Evolutionary conservation across 2,888 invertebrate genomes (phyloP).

Genomic region (Pelosia muscerda): DNA sequence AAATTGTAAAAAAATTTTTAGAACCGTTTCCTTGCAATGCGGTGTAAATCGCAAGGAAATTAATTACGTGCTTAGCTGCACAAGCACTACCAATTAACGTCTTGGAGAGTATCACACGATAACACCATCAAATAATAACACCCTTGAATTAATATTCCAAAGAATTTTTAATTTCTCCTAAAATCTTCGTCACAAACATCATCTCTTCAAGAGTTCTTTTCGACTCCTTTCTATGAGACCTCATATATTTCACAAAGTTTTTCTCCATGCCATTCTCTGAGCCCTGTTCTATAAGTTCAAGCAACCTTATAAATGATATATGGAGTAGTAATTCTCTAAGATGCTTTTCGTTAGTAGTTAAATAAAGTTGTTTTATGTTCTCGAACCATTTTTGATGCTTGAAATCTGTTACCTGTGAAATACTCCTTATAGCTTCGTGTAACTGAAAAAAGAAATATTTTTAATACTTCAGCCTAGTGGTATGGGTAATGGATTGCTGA

Average conservation of each 20-base stretch:
- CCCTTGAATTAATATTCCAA: neutral
- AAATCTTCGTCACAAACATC: conserved; percentile 57
- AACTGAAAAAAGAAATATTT: conserved; percentile 61
- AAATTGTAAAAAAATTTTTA: too few relatives aligned
- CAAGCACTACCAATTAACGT: too few relatives aligned
- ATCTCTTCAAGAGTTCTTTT: conserved; percentile 58
- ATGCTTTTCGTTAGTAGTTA: conserved; percentile 52
- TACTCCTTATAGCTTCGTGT: conserved; percentile 67
- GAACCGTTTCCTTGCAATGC: too few relatives aligned
- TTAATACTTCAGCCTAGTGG: too few relatives aligned
- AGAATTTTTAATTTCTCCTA: conserved; percentile 54
- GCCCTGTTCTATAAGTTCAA: conserved; percentile 64
- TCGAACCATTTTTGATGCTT: conserved; percentile 66
- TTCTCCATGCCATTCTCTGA: conserved; percentile 55
- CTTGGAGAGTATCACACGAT: too few relatives aligned
- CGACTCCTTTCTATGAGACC: conserved; percentile 52
- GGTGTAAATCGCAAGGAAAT: too few relatives aligned
- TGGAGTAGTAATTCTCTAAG: conserved; percentile 65
- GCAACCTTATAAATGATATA: conserved; percentile 57
- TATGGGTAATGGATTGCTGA: too few relatives aligned
- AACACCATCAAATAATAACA: too few relatives aligned
- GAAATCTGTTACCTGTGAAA: conserved; percentile 64
- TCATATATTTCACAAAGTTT: conserved; percentile 54
- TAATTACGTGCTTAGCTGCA: too few relatives aligned
- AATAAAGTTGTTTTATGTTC: conserved; percentile 65